A percentile compares a stretch with the other conserved stretches of the same genome.
Evolutionary conservation across 2,888 invertebrate genomes (phyloP).

Genomic region (Phortica okadai): DNA sequence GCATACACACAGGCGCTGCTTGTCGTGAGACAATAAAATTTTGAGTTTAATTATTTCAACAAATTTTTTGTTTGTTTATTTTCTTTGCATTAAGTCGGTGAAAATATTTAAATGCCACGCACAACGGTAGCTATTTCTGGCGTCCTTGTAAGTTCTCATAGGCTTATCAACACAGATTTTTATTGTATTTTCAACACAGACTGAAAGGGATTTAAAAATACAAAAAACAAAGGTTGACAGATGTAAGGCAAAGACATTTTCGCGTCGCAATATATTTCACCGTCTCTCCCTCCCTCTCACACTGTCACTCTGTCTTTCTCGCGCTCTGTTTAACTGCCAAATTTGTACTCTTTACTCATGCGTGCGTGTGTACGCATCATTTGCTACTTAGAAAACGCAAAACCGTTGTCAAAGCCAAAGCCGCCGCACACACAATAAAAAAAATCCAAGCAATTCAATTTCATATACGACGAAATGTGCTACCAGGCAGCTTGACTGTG

Average conservation of each 20-base stretch:
- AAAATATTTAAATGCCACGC: not conserved
- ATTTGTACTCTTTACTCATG: too few species aligned
- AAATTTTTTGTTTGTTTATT: not conserved
- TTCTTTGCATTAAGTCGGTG: not conserved
- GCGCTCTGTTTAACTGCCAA: too few species aligned
- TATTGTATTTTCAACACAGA: not conserved
- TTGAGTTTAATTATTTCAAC: not conserved
- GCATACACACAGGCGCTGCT: not conserved
- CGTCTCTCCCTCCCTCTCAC: too few species aligned
- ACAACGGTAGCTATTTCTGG: not conserved
- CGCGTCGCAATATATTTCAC: not conserved
- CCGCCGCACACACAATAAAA: too few species aligned
- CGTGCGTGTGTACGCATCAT: too few species aligned
- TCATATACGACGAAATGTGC: not conserved
- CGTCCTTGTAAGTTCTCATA: not conserved
- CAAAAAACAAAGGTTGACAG: not conserved
- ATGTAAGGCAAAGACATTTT: not conserved
- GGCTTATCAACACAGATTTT: not conserved
- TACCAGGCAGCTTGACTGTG: not conserved
- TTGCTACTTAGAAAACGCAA: too few species aligned
- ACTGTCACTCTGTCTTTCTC: too few species aligned
- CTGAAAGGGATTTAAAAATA: not conserved
- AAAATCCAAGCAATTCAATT: constrained; percentile 34
- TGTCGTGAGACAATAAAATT: not conserved
- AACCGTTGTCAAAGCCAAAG: not conserved